Base-by-base conservation (phyloP, 64 coral and sea anemone species). In the Acropora yongei region DNA sequence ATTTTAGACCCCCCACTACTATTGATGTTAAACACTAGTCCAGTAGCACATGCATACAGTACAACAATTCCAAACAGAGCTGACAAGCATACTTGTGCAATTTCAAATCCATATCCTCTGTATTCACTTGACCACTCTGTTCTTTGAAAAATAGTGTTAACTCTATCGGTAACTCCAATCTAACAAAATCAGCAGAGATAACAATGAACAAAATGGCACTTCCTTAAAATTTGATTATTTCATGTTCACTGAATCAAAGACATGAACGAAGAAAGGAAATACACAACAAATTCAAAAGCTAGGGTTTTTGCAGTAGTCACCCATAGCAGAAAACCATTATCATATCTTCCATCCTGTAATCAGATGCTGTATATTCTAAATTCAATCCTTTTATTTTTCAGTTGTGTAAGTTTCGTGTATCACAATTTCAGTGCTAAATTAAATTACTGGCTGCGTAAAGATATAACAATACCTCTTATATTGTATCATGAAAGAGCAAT, bases 131-230 rank as follows among this genome's bases (percentile, higher is more conserved):
- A 91, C 92, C 92, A 98, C 71, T 81, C 89, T 40, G 96, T 98
- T 42, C 49, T n/a, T 61, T 73, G 91, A 76, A 79, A 98, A 80
- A 98, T 98, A n/a, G 74, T 43, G 84, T 98, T 92, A 16, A 98
- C 96, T 72, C 96, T 81, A 68, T 98, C 89, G 41, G 76, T 50
- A 44, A 94, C 86, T 67, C 96, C 92, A 39, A 98, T 91, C 96
- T 98, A 86, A 1, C 1, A 1, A 75, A 18, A 46, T 40, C 63
- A 3, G 39, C 0, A 53, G 30, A 51, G 20, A 47, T 55, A 90
- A 69, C 51, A 55, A 55, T 55, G 5, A 55, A 55, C 51, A 30
- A 30, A 30, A 7, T 55, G 51, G 51, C 5, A 55, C 51, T 55
- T 55, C 10, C 10, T 55, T 55, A 55, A 0, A 17, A 30, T 30